Conservation (phyloP, 2,113 vertebrate species). For the Cyanoramphus novaezelandiae region DNA sequence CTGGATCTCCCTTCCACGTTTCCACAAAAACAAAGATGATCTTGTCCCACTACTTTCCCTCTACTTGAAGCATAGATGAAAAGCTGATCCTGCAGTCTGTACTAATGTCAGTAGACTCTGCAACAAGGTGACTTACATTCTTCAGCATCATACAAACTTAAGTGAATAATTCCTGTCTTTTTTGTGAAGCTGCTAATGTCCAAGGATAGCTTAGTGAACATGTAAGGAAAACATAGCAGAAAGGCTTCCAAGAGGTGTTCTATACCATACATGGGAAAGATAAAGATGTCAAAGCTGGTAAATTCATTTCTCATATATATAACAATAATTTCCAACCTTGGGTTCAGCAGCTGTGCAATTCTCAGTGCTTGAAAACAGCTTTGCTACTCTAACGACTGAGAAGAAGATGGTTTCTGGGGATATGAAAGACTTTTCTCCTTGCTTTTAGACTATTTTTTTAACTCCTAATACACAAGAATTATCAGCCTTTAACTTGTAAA, state of each 20-base stretch:
- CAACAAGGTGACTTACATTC: neutral
- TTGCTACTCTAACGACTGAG: neutral
- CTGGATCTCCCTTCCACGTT: neutral
- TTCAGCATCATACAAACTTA: neutral
- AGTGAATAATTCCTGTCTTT: neutral
- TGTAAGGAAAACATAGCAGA: neutral
- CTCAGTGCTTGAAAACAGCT: neutral
- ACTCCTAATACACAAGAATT: neutral
- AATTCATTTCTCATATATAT: neutral
- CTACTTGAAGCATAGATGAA: neutral
- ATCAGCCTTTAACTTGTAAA: neutral
- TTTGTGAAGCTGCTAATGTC: slow-evolving; percentile 30
- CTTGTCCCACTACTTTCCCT: neutral
- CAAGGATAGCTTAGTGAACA: neutral
- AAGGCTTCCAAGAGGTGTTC: neutral
- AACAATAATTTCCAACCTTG: neutral
- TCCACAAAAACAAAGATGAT: neutral
- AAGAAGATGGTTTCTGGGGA: neutral
- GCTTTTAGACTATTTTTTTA: neutral
- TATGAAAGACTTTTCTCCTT: neutral
- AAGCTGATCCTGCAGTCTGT: neutral
- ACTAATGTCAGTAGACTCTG: neutral
- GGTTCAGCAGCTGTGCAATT: neutral
- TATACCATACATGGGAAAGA: neutral
- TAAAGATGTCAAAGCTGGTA: neutral